phyloP scores from a whole-genome alignment of 2,888 invertebrate genomes.

The Germaria angustata region DNA sequence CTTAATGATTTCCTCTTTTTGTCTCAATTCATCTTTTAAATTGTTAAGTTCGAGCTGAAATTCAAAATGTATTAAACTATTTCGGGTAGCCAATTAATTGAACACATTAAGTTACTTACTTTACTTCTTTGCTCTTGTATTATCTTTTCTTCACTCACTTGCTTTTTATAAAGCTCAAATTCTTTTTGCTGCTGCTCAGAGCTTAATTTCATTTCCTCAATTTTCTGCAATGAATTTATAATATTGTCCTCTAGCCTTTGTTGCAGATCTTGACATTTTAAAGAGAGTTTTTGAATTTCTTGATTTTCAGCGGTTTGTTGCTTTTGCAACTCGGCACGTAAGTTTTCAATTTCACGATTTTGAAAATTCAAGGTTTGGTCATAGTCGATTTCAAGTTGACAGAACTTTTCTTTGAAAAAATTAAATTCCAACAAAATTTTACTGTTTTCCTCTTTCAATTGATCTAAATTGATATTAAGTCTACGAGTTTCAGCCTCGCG shows the following conservation, averaged over 20 bases:
- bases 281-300: conserved; percentile 30
- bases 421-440: conserved; percentile 37
- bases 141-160: conserved; percentile 26
- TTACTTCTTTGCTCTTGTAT: conserved; percentile 1
- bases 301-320: conserved; percentile 14
- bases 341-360: conserved; percentile 31
- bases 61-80: not conserved
- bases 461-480: conserved; percentile 23
- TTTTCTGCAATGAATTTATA: conserved; percentile 3
- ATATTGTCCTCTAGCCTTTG: conserved; percentile 27
- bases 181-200: conserved; percentile 32
- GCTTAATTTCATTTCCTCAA: conserved; percentile 10
- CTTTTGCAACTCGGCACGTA: conserved; percentile 43
- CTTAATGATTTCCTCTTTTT: conserved; percentile 54
- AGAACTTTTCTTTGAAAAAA: conserved; percentile 54
- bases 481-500: conserved; percentile 53
- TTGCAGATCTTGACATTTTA: conserved; percentile 23
- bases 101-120: conserved; percentile 8
- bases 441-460: conserved; percentile 40
- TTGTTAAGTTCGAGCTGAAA: conserved; percentile 42
- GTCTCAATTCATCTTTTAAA: conserved; percentile 43
- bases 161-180: conserved; percentile 44
- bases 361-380: conserved; percentile 34
- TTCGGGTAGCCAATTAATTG: not conserved
- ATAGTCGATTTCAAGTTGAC: conserved; percentile 60